Conservation (phyloP, 2,888 invertebrate genomes). For the Anoplius nigerrimus region DNA sequence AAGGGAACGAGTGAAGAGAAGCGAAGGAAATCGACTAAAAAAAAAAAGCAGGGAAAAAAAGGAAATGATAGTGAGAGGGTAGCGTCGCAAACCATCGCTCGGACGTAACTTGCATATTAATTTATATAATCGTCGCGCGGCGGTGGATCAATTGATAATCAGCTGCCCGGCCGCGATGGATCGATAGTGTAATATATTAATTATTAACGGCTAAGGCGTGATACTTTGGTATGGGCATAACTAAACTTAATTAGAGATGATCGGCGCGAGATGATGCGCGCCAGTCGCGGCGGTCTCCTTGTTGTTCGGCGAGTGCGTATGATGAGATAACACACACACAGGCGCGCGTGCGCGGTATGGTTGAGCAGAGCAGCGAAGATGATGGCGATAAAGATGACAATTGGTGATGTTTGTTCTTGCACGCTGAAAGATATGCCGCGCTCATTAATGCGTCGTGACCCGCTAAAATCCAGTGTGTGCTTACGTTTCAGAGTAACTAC, state of each 20-base stretch:
- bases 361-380: neutral
- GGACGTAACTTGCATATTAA: constrained; percentile 39
- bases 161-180: constrained; percentile 32
- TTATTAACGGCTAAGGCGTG: constrained; percentile 59
- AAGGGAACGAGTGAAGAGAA: neutral
- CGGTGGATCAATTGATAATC: constrained; percentile 28
- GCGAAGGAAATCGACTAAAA: neutral
- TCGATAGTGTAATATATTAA: constrained; percentile 52
- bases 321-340: neutral
- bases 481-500: neutral
- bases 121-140: constrained; percentile 36
- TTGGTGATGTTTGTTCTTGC: no score
- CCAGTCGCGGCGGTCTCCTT: no score
- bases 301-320: no score
- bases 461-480: neutral
- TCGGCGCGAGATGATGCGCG: neutral
- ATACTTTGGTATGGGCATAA: constrained; percentile 64
- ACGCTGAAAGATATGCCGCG: no score
- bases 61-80: no score
- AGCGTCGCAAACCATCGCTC: constrained; percentile 25
- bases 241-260: constrained; percentile 60
- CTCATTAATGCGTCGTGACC: no score
- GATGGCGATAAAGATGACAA: neutral
- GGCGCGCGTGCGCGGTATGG: neutral
- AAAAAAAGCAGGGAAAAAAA: neutral